phyloP scores from a whole-genome alignment of 2,113 vertebrate species.

The Mus pahari region DNA sequence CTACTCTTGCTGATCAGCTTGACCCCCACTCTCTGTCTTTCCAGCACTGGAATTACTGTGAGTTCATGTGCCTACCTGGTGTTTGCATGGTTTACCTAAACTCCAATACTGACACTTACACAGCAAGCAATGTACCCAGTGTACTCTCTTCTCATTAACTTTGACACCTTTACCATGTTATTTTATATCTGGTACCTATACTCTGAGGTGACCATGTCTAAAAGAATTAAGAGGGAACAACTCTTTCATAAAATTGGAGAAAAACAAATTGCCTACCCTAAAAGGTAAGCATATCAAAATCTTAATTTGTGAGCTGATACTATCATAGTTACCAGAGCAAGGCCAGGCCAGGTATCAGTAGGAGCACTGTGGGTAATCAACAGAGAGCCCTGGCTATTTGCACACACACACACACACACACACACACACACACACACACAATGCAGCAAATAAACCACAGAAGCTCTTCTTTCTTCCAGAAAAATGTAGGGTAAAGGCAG shows the following conservation, averaged over 20 bases:
- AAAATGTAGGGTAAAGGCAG: not conserved
- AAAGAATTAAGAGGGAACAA: not conserved
- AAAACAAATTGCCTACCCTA: not conserved
- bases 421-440: not conserved
- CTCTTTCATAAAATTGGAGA: not conserved
- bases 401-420: not conserved
- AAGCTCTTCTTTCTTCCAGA: not conserved
- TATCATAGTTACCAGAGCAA: not conserved
- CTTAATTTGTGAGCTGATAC: not conserved
- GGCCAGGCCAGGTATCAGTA: not conserved
- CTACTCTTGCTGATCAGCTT: not conserved
- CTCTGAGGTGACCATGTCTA: not conserved
- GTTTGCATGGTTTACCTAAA: not conserved
- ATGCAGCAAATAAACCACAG: not conserved
- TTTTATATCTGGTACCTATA: not conserved
- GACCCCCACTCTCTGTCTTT: too few species aligned
- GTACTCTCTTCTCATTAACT: not conserved
- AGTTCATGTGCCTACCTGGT: not conserved
- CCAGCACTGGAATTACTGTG: too few species aligned
- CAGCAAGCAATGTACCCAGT: not conserved
- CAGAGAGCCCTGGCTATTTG: not conserved
- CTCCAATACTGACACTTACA: not conserved
- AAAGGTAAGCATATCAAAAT: not conserved
- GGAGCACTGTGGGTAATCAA: not conserved
- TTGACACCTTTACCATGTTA: not conserved